Percentiles rank a stretch among this genome's conserved stretches.
phyloP scores from a whole-genome alignment of 2,797 vertebrate genomes.

The Rhinella marina region DNA sequence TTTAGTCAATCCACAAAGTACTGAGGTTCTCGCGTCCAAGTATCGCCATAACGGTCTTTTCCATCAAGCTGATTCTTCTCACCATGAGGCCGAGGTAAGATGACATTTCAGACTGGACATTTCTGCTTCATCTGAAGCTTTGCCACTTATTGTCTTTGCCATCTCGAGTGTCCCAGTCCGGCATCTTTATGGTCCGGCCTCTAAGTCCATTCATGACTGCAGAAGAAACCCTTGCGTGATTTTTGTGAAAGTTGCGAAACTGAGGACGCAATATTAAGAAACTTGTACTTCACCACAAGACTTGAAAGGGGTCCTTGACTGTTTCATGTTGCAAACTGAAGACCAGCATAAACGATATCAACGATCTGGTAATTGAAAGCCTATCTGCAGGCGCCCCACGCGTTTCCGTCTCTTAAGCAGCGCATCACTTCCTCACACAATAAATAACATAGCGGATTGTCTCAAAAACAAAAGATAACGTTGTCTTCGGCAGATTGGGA shows the following conservation, averaged over 20 bases:
- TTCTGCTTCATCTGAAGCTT: neutral
- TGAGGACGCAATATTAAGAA: neutral
- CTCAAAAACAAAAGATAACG: constrained; percentile 61
- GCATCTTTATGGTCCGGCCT: neutral
- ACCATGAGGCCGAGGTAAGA: neutral
- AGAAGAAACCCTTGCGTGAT: neutral
- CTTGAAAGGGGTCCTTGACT: neutral
- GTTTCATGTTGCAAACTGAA: neutral
- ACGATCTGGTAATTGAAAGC: constrained; percentile 29
- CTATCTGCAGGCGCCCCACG: constrained; percentile 19
- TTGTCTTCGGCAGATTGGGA: constrained; percentile 61
- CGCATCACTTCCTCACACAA: neutral
- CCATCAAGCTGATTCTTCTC: neutral
- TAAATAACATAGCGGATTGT: constrained; percentile 65
- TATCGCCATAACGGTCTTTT: too few species aligned
- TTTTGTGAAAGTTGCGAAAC: neutral
- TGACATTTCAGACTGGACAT: neutral
- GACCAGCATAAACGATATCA: neutral
- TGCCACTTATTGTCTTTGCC: neutral
- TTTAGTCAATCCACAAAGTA: neutral
- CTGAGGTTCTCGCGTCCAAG: neutral
- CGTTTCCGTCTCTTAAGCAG: neutral
- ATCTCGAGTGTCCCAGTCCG: neutral
- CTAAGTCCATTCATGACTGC: neutral
- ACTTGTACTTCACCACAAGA: neutral